phyloP scores from a whole-genome alignment of 2,888 invertebrate genomes.

The Hyalella azteca region DNA sequence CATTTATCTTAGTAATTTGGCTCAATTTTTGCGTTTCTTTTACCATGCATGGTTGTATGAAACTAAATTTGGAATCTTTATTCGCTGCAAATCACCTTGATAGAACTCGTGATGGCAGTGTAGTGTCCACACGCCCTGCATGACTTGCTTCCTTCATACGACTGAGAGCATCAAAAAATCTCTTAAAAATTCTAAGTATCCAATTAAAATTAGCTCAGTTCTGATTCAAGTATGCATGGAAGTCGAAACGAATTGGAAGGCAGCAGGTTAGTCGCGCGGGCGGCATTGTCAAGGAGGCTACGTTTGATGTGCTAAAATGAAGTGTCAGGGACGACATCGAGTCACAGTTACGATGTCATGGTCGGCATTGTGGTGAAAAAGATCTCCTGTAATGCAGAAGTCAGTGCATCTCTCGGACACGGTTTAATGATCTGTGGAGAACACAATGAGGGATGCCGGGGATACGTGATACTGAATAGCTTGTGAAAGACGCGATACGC shows the following conservation, averaged over 20 bases:
- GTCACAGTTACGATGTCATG: not conserved
- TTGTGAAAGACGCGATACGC: no score
- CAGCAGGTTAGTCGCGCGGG: not conserved
- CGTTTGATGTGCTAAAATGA: not conserved
- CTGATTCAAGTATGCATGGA: not conserved
- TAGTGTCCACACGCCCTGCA: not conserved
- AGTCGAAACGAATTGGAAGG: not conserved
- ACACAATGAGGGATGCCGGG: no score
- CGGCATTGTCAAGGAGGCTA: not conserved
- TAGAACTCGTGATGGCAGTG: no score
- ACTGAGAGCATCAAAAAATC: not conserved
- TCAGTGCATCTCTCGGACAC: not conserved
- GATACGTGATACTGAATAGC: no score
- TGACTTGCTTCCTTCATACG: not conserved
- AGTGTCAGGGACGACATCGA: not conserved
- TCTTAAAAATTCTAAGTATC: constrained; percentile 11
- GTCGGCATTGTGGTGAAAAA: constrained; percentile 3
- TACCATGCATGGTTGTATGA: no score
- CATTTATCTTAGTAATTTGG: no score
- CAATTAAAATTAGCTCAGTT: constrained; percentile 10
- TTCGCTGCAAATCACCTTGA: no score
- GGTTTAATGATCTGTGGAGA: not conserved
- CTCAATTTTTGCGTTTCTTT: no score
- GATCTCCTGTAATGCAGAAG: not conserved
- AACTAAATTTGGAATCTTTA: no score